Conservation (phyloP, 1,140 invertebrate species). For the Drosophila sp. region DNA sequence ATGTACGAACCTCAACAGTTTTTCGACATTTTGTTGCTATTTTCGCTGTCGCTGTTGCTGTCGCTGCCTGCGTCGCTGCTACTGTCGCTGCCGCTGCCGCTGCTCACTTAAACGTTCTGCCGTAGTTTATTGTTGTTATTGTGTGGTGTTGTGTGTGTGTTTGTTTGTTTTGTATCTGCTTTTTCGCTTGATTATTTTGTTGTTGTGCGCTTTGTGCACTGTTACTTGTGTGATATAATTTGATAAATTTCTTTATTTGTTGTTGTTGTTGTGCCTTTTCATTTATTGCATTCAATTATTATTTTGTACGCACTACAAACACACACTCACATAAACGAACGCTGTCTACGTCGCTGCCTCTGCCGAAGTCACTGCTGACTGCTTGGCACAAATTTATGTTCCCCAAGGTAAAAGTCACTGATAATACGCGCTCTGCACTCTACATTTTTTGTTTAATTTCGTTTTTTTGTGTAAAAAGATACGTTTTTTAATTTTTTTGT, state of each 20-base stretch:
- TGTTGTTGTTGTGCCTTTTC: constrained; percentile 30
- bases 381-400: constrained; percentile 57
- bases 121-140: constrained; percentile 39
- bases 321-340: constrained; percentile 11
- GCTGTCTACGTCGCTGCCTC: constrained; percentile 1
- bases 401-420: constrained; percentile 73
- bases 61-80: constrained; percentile 24
- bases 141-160: constrained; percentile 58
- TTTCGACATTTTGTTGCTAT: constrained; percentile 79
- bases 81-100: constrained; percentile 41
- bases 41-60: constrained; percentile 52
- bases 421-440: constrained; percentile 53
- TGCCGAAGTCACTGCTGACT: constrained; percentile 23
- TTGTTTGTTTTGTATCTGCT: constrained; percentile 66
- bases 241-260: constrained; percentile 60
- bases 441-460: constrained; percentile 30
- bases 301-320: constrained; percentile 58
- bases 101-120: constrained; percentile 65
- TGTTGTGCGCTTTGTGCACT: constrained; percentile 42
- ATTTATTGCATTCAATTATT: constrained; percentile 72
- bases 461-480: no score
- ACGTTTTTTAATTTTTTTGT: constrained; percentile 12
- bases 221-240: constrained; percentile 78
- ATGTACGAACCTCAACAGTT: constrained; percentile 74
- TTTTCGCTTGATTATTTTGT: constrained; percentile 77